Evolutionary conservation across 2,113 vertebrate genomes (phyloP).

Genomic region (Entelurus aequoreus): DNA sequence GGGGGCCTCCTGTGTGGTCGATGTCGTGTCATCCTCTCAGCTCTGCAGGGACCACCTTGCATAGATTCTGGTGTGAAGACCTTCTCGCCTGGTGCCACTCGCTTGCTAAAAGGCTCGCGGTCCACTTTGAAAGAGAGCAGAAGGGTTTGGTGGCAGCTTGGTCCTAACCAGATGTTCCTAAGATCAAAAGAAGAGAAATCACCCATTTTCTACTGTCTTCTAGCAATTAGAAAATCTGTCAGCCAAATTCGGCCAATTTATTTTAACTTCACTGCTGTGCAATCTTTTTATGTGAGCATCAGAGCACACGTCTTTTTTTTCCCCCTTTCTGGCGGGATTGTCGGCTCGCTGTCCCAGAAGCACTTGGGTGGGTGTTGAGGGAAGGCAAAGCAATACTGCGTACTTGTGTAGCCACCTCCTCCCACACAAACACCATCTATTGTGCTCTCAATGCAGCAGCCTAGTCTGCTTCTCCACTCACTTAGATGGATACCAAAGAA

Average conservation of each 20-base stretch:
- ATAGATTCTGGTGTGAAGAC: conserved; percentile 66
- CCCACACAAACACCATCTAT: conserved; percentile 1
- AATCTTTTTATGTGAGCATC: conserved; percentile 8
- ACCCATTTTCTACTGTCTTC: background rate
- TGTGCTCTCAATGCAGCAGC: conserved; percentile 35
- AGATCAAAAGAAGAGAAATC: background rate
- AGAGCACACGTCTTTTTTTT: background rate
- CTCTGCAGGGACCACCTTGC: conserved; percentile 54
- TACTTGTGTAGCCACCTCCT: conserved; percentile 8
- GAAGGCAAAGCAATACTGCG: conserved; percentile 17
- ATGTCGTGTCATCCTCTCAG: conserved; percentile 23
- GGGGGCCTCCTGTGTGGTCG: conserved; percentile 1
- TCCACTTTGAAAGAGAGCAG: conserved; percentile 87
- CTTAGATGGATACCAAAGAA: too few species aligned
- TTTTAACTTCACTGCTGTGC: conserved; percentile 6
- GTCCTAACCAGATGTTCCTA: conserved; percentile 84
- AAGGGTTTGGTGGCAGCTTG: conserved; percentile 85
- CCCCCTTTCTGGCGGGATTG: background rate
- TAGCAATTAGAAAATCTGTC: conserved; percentile 10
- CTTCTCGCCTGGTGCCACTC: conserved; percentile 46
- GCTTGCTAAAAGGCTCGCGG: conserved; percentile 83
- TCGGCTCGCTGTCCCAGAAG: conserved; percentile 9
- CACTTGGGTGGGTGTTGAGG: conserved; percentile 26
- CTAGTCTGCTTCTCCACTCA: conserved; percentile 35
- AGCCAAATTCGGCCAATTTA: background rate